Conservation (phyloP, 2,113 vertebrate species). For the Phalacrocorax pelagicus region DNA sequence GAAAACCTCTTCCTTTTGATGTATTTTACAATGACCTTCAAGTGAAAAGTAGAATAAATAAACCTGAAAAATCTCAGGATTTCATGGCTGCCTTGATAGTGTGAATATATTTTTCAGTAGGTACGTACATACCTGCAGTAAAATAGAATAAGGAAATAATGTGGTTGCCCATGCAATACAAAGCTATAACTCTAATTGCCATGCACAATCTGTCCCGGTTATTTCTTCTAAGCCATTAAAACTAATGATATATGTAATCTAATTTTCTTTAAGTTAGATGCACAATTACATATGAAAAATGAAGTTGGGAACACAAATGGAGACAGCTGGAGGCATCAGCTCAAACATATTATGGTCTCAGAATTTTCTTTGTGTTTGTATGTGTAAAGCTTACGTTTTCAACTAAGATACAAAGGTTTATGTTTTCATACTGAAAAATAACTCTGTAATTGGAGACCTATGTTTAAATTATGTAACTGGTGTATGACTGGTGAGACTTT, state of each 20-base stretch:
- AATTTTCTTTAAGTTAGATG: conserved; percentile 20
- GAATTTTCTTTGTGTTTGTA: not conserved
- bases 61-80: not conserved
- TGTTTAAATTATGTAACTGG: not conserved
- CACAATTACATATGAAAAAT: not conserved
- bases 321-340: not conserved
- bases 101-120: not conserved
- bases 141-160: not conserved
- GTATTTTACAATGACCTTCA: not conserved
- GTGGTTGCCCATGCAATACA: not conserved
- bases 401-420: not conserved
- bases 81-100: not conserved
- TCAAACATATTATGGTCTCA: not conserved
- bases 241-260: not conserved
- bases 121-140: not conserved
- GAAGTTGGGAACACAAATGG: not conserved
- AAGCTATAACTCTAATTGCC: not conserved
- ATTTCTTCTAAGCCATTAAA: not conserved
- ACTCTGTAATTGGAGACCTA: not conserved
- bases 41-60: not conserved
- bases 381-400: not conserved
- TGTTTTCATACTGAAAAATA: not conserved
- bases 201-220: not conserved
- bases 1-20: not conserved
- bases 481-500: not conserved